These are phyloP conservation scores for Ennomos erosarius DNA, from an alignment of 2,888 invertebrate genomes.

Conservation along the genomic window DNA sequence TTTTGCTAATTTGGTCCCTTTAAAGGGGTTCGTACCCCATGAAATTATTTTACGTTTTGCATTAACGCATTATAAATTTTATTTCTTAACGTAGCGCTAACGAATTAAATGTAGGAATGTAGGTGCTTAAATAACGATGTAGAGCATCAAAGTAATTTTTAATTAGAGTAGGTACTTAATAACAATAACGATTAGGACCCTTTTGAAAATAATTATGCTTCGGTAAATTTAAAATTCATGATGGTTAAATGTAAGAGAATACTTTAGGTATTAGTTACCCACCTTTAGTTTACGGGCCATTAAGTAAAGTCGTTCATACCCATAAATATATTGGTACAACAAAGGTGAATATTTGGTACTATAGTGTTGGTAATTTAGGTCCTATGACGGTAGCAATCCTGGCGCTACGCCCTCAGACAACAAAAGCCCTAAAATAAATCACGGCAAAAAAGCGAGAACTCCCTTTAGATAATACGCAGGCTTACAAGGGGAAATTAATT, in stretches of 20 bases:
- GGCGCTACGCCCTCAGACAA: conserved; percentile 33
- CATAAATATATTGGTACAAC: conserved; percentile 2
- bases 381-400: conserved; percentile 39
- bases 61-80: conserved; percentile 25
- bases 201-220: too few species aligned
- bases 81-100: conserved; percentile 11
- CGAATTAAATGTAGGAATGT: conserved; percentile 20
- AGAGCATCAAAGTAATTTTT: background rate
- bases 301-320: background rate
- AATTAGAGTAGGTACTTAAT: background rate
- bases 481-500: conserved; percentile 62
- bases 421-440: conserved; percentile 46
- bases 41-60: conserved; percentile 37
- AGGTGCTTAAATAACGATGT: background rate
- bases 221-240: too few species aligned
- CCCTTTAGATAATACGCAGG: conserved; percentile 52
- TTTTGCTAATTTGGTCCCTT: conserved; percentile 37
- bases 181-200: conserved; percentile 2
- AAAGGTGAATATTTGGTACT: conserved; percentile 3
- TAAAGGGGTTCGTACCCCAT: conserved; percentile 35
- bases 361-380: conserved; percentile 32
- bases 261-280: too few species aligned
- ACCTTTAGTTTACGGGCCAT: background rate
- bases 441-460: conserved; percentile 48
- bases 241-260: too few species aligned